Evolutionary conservation across 2,888 invertebrate genomes (phyloP).

Genomic region (Caenorhabditis japonica): DNA sequence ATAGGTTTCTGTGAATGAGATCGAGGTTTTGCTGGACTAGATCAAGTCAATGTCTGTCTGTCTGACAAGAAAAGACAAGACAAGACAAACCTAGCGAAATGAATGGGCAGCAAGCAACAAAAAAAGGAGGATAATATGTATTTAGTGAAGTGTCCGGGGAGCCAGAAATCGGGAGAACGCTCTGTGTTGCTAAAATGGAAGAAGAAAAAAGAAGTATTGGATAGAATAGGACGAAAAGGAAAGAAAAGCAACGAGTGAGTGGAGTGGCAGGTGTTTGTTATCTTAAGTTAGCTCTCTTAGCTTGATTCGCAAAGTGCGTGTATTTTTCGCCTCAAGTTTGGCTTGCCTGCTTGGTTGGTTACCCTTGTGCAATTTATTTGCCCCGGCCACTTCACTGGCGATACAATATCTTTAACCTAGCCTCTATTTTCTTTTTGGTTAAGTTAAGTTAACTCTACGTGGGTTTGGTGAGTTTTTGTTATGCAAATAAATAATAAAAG

Average conservation of each 20-base stretch:
- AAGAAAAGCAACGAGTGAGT: not conserved
- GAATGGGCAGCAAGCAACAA: constrained; percentile 18
- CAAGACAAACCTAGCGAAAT: no score
- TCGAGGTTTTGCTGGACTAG: constrained; percentile 40
- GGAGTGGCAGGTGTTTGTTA: constrained; percentile 45
- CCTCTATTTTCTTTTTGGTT: not conserved
- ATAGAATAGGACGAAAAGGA: constrained; percentile 17
- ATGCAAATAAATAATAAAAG: no score
- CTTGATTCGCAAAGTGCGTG: constrained; percentile 51
- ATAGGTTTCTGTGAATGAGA: constrained; percentile 15
- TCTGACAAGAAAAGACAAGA: constrained; percentile 53
- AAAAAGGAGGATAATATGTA: constrained; percentile 24
- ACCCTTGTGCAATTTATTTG: constrained; percentile 10
- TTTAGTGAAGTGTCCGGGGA: constrained; percentile 52
- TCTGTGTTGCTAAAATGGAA: constrained; percentile 18
- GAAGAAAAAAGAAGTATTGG: not conserved
- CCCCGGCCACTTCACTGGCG: constrained; percentile 31
- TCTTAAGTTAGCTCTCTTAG: constrained; percentile 12
- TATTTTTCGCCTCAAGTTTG: constrained; percentile 52
- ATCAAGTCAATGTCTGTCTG: constrained; percentile 50
- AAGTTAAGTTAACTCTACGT: no score
- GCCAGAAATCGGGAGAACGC: constrained; percentile 35
- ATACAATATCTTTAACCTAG: constrained; percentile 35
- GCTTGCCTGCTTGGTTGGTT: constrained; percentile 12
- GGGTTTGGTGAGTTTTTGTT: no score